Conservation (phyloP, 2,888 invertebrate species). For the Ormyrus labotus region DNA sequence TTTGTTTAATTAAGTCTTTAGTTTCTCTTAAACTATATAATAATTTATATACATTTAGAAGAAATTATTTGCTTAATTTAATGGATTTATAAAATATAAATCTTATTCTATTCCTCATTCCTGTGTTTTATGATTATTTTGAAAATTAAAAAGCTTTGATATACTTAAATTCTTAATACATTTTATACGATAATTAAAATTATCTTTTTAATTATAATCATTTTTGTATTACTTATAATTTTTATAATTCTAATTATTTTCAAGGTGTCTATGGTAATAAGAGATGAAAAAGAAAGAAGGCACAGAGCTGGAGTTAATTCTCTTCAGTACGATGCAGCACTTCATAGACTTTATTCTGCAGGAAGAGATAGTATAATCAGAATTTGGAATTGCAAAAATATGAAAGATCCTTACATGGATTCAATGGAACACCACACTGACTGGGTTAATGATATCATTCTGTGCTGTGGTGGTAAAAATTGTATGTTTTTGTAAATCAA, state of each 20-base stretch:
- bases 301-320: constrained; percentile 98
- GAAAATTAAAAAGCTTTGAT: neutral
- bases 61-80: neutral
- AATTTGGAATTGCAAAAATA: constrained; percentile 85
- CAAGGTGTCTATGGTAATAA: constrained; percentile 97
- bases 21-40: too few relatives aligned
- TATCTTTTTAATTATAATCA: constrained; percentile 15
- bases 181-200: neutral
- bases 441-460: constrained; percentile 99
- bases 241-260: neutral
- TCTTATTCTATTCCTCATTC: neutral
- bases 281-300: constrained; percentile 94
- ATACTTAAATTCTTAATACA: neutral
- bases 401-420: constrained; percentile 89
- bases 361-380: constrained; percentile 98
- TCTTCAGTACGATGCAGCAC: constrained; percentile 91
- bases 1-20: too few relatives aligned
- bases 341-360: constrained; percentile 94
- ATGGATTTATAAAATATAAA: neutral
- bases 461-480: constrained; percentile 97
- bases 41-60: too few relatives aligned
- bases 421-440: constrained; percentile 99
- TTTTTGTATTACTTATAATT: constrained; percentile 37
- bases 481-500: constrained; percentile 78
- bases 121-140: neutral